phyloP scores from a whole-genome alignment of 2,797 vertebrate genomes.

The Galaxias olidus region DNA sequence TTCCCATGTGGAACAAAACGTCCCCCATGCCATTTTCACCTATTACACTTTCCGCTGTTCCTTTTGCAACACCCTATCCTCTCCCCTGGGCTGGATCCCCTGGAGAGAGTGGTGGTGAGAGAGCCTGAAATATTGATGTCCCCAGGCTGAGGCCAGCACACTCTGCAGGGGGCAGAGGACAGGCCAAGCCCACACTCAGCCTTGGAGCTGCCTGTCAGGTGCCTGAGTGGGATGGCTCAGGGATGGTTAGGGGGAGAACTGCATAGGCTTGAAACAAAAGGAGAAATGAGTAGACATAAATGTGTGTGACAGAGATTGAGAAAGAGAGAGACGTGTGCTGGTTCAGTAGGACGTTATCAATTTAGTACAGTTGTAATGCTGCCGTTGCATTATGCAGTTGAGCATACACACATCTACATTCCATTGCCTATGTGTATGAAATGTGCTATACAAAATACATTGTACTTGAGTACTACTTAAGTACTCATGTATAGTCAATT shows the following conservation, averaged over 20 bases:
- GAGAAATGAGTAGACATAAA: conserved; percentile 28
- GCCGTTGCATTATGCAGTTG: too few species aligned
- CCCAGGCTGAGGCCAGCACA: conserved; percentile 44
- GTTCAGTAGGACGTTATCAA: too few species aligned
- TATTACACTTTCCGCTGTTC: conserved; percentile 24
- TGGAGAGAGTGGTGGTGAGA: conserved; percentile 31
- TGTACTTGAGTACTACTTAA: too few species aligned
- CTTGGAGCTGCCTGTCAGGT: background rate
- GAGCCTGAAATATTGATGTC: conserved; percentile 68
- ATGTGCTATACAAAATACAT: too few species aligned
- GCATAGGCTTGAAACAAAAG: too few species aligned
- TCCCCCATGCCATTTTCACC: background rate
- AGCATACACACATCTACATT: too few species aligned
- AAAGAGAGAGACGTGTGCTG: conserved; percentile 20
- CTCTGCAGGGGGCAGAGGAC: conserved; percentile 42
- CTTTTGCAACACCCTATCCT: conserved; percentile 30
- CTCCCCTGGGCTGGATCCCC: conserved; percentile 37
- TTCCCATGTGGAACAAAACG: too few species aligned
- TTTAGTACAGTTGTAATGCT: too few species aligned
- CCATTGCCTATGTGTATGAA: too few species aligned
- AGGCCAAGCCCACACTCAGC: conserved; percentile 22
- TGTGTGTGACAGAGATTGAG: conserved; percentile 26
- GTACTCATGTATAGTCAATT: too few species aligned
- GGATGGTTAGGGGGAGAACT: conserved; percentile 8
- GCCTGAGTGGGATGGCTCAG: conserved; percentile 28